Percentiles rank a stretch among this genome's conserved stretches.
Evolutionary conservation across 2,113 vertebrate species (phyloP).

Genomic region (Aptenodytes forsteri): DNA sequence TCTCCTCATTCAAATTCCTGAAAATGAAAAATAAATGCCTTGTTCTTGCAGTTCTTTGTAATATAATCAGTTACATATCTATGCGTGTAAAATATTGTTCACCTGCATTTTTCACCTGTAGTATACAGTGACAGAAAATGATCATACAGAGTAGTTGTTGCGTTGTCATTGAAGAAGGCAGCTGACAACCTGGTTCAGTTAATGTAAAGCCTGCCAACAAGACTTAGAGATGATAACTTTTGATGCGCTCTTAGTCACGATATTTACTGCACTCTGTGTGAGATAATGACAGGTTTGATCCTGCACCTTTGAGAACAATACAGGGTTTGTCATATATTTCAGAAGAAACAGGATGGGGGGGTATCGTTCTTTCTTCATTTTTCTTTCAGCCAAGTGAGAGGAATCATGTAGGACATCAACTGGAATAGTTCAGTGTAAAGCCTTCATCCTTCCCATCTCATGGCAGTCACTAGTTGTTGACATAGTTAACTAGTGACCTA

Average conservation of each 20-base stretch:
- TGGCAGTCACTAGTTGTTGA: not conserved
- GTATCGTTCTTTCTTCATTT: not conserved
- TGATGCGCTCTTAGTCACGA: not conserved
- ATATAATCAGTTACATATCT: not conserved
- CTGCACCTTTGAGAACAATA: not conserved
- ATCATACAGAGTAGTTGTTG: not conserved
- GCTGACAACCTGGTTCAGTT: not conserved
- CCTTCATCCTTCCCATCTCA: not conserved
- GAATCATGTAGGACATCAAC: not conserved
- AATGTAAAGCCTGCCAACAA: not conserved
- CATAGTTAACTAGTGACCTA: not conserved
- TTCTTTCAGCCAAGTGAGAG: not conserved
- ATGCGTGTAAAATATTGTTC: not conserved
- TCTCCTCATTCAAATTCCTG: not conserved
- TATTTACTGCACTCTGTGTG: not conserved
- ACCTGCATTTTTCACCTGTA: not conserved
- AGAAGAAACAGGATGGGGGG: not conserved
- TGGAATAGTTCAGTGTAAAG: not conserved
- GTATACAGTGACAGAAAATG: not conserved
- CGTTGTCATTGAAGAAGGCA: not conserved
- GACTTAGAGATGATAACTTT: not conserved
- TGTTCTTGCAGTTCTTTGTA: not conserved
- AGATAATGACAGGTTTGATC: conserved; percentile 1
- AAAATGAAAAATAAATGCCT: not conserved
- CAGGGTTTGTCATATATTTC: not conserved